Conservation (phyloP, 2,797 vertebrate species). For the Gallinago nigripennis region DNA sequence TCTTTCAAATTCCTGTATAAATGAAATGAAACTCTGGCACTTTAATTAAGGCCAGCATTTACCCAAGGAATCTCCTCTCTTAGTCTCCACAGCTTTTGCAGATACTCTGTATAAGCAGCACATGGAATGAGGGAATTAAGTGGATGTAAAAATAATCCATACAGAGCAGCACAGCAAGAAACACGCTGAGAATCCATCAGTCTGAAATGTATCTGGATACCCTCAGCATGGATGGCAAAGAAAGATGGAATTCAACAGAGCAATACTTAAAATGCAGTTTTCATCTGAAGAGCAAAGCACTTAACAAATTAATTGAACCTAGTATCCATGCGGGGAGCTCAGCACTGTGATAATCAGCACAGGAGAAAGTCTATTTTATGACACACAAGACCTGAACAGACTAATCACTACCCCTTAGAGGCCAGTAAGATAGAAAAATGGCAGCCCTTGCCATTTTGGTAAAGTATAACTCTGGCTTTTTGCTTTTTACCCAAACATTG, state of each 20-base stretch:
- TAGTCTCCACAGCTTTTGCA: not conserved
- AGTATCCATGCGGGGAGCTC: constrained; percentile 9
- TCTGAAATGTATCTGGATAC: not conserved
- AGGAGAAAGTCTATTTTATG: not conserved
- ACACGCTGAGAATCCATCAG: not conserved
- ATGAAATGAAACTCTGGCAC: not conserved
- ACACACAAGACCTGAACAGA: not conserved
- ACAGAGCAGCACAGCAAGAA: not conserved
- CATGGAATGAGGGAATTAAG: not conserved
- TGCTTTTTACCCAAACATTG: not conserved
- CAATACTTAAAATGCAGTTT: constrained; percentile 41
- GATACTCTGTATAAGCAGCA: not conserved
- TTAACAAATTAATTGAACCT: constrained; percentile 50
- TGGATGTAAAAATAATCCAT: constrained; percentile 28
- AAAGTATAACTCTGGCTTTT: not conserved
- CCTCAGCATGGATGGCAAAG: not conserved
- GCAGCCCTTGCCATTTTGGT: not conserved
- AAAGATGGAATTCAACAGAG: not conserved
- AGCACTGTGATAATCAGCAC: not conserved
- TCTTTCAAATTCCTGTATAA: not conserved
- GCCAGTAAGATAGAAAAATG: not conserved
- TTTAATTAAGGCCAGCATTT: constrained; percentile 1
- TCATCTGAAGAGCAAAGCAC: not conserved
- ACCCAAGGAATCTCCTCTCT: not conserved
- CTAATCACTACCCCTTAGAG: not conserved